Conservation (phyloP, 2,888 invertebrate genomes). For the Phanerotoma sp. region DNA sequence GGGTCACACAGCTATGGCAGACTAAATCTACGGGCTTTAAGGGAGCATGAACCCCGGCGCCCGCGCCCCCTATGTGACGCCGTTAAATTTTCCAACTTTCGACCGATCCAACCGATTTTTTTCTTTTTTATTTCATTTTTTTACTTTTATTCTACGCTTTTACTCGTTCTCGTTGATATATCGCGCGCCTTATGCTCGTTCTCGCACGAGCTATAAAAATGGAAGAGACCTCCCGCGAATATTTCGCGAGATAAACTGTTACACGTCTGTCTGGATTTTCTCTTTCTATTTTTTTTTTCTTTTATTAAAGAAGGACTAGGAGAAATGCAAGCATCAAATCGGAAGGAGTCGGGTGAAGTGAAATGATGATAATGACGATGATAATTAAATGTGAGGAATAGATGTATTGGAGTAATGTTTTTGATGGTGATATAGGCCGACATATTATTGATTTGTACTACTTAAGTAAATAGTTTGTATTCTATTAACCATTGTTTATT, state of each 20-base stretch:
- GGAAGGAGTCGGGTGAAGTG: too few relatives aligned
- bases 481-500: not conserved
- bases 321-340: too few relatives aligned
- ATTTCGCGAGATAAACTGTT: not conserved
- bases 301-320: too few relatives aligned
- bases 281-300: too few relatives aligned
- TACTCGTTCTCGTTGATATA: conserved; percentile 19
- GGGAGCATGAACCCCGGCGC: conserved; percentile 28
- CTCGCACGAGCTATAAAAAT: conserved; percentile 19
- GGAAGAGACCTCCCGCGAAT: not conserved
- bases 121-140: conserved; percentile 10
- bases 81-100: conserved; percentile 32
- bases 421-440: too few relatives aligned
- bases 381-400: too few relatives aligned
- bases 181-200: conserved; percentile 20
- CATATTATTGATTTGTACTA: not conserved
- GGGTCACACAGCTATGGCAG: conserved; percentile 37
- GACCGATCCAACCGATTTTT: conserved; percentile 26
- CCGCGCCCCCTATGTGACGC: conserved; percentile 11
- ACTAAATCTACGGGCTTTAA: conserved; percentile 41
- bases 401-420: too few relatives aligned
- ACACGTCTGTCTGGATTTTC: not conserved
- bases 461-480: not conserved
- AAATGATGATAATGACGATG: too few relatives aligned
- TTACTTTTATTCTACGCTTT: conserved; percentile 30